Percentiles rank a stretch among this genome's conserved stretches.
phyloP scores from a whole-genome alignment of 1,140 invertebrate genomes.

The Dendroctonus ponderosae region DNA sequence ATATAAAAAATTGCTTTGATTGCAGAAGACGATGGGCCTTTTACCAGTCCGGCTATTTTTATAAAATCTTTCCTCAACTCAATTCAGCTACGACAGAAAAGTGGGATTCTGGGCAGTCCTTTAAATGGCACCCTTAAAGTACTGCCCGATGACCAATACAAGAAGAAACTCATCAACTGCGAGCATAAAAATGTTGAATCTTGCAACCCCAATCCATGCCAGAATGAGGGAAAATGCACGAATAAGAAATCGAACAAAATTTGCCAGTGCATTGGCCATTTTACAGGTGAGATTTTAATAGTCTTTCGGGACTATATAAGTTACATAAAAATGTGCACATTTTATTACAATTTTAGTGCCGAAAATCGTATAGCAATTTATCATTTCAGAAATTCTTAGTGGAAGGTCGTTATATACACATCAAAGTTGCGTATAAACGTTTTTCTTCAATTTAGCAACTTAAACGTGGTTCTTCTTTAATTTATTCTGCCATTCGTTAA shows the following conservation, averaged over 20 bases:
- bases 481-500: no score
- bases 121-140: constrained; percentile 57
- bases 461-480: no score
- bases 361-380: no score
- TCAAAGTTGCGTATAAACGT: no score
- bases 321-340: no score
- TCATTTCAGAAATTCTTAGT: no score
- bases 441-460: no score
- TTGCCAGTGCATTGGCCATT: constrained; percentile 66
- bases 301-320: no score
- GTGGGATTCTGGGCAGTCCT: constrained; percentile 50
- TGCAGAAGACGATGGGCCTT: constrained; percentile 39
- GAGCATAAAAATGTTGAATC: constrained; percentile 59
- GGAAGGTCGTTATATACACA: no score
- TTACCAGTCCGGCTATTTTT: constrained; percentile 53
- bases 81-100: constrained; percentile 56
- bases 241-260: constrained; percentile 52
- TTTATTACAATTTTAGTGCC: no score
- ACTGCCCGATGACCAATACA: constrained; percentile 57
- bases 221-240: constrained; percentile 64
- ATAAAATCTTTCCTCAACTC: constrained; percentile 65
- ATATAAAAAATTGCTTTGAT: neutral
- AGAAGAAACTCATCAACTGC: constrained; percentile 58
- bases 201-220: constrained; percentile 69
- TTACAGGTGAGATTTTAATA: constrained; percentile 53